Evolutionary conservation across 64 coral and sea anemone genomes (phyloP).

Genomic region (Hydrozoanthus tunicans): DNA sequence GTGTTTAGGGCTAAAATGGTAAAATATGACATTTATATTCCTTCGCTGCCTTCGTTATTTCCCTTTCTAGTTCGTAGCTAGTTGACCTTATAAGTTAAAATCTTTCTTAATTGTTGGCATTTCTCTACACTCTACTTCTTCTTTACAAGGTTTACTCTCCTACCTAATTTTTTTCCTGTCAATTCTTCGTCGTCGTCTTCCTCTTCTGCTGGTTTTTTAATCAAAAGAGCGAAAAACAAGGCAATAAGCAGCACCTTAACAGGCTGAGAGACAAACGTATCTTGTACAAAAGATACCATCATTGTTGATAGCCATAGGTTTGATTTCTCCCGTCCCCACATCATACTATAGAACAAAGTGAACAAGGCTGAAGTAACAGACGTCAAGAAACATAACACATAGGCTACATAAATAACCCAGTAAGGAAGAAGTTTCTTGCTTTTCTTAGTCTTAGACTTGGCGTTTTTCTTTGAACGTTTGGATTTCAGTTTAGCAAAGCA

Average conservation of each 20-base stretch:
- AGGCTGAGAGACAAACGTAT: conserved; percentile 73
- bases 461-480: background rate
- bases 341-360: conserved; percentile 82
- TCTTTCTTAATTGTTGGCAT: too few relatives aligned
- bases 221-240: conserved; percentile 69
- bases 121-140: too few relatives aligned
- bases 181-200: conserved; percentile 52
- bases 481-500: conserved; percentile 21
- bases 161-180: background rate
- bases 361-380: conserved; percentile 56
- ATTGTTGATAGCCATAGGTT: conserved; percentile 75
- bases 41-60: too few relatives aligned
- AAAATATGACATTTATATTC: too few relatives aligned
- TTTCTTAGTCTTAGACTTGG: conserved; percentile 1
- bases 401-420: conserved; percentile 68
- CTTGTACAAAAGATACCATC: conserved; percentile 67
- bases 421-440: conserved; percentile 39
- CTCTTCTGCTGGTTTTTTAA: conserved; percentile 20
- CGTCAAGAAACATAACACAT: conserved; percentile 57
- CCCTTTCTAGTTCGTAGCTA: too few relatives aligned
- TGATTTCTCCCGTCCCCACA: conserved; percentile 78
- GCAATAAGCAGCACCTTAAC: conserved; percentile 66
- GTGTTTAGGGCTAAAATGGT: too few relatives aligned
- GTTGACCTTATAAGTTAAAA: too few relatives aligned
- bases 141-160: background rate